Base-by-base conservation (phyloP, 2,113 vertebrate genomes). In the Embiotoca jacksoni region DNA sequence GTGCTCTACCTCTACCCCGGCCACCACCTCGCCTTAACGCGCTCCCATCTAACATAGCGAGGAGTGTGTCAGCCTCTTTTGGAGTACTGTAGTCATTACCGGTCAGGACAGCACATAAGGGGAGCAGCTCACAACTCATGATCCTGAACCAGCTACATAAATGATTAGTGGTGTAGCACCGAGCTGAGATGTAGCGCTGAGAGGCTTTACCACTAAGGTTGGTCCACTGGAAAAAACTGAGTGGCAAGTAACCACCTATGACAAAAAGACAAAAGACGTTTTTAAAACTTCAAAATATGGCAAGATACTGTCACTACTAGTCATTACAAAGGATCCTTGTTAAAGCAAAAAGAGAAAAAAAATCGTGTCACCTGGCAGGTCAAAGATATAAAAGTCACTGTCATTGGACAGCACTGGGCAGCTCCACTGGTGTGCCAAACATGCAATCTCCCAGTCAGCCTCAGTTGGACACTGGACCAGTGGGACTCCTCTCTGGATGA, bases 341-440 rank as follows among this genome's bases (percentile, higher is more conserved):
- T 33, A 52, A 39, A 33, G 30, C 37, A 8, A 1, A 61, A 3
- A 39, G 7, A 50, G 41, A 52, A n/a, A 23, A 23, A 23, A 7
- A 60, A 2, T 41, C 2, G 1, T 53, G 13, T 14, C 95, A 89
- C 90, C 94, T 78, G 92, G 92, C 70, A 99, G 89, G 71, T 97
- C 95, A 90, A 97, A 99, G 66, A 98, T 94, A 83, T 93, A 99
- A 83, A 99, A 99, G 86, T 99, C 98, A 76, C 97, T 99, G 82
- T 99, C 98, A 1, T 95, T 96, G 2, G 96, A 95, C 54, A 99
- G 90, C 14, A 99, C 95, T 0, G 97, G 97, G 47, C 98, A 99
- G 35, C 89, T 91, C 98, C 97, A 98, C 32, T 96, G 91, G 79
- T 93, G 96, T 44, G 98, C 98, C 70, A 99, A 92, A 23, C 95